Evolutionary conservation across 1,140 invertebrate species (phyloP).

Genomic region (Mizuhopecten yessoensis): DNA sequence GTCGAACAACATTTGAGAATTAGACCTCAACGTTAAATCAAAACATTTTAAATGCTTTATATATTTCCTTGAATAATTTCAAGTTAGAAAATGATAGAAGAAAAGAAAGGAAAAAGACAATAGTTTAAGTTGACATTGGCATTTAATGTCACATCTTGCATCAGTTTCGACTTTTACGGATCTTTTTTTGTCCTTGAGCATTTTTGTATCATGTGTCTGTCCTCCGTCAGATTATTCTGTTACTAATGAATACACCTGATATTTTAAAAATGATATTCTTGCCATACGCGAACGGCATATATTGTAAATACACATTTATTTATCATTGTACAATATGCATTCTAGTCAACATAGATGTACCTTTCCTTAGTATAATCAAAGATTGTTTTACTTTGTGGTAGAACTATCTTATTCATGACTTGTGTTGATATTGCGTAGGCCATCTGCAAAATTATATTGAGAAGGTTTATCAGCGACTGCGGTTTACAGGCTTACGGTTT

Average conservation of each 20-base stretch:
- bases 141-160: no score
- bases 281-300: background rate
- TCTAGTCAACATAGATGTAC: conserved; percentile 17
- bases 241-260: background rate
- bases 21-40: no score
- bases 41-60: no score
- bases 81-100: no score
- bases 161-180: no score
- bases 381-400: background rate
- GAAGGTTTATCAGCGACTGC: background rate
- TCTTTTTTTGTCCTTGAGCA: no score
- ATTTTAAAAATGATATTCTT: background rate
- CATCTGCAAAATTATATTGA: background rate
- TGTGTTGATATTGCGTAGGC: background rate
- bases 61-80: no score
- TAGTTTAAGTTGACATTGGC: no score
- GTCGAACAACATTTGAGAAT: no score
- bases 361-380: background rate
- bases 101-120: no score
- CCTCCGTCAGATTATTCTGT: no score
- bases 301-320: background rate
- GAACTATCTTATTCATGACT: background rate
- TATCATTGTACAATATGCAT: background rate
- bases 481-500: background rate
- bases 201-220: no score